Percentiles rank a stretch among this genome's conserved stretches.
These are phyloP conservation scores for Hemaris fuciformis DNA, from an alignment of 2,888 invertebrate species.

Conservation along the genomic window DNA sequence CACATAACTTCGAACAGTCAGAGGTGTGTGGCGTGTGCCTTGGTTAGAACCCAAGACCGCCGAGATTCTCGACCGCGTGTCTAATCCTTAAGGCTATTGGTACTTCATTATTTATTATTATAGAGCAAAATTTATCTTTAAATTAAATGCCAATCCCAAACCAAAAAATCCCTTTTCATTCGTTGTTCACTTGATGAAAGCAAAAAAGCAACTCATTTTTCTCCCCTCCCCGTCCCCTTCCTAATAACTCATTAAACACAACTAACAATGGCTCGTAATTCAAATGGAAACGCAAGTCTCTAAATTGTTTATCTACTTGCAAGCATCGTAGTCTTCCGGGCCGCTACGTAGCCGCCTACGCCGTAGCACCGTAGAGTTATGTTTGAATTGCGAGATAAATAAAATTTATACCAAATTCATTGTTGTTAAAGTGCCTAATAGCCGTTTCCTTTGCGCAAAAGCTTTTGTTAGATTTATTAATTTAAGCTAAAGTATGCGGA, in stretches of 20 bases:
- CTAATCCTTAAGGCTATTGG: too few species aligned
- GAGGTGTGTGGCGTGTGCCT: too few species aligned
- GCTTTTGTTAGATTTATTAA: neutral
- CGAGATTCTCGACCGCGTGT: too few species aligned
- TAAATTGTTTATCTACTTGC: constrained; percentile 44
- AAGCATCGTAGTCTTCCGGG: constrained; percentile 28
- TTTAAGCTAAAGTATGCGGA: neutral
- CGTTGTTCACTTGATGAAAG: too few species aligned
- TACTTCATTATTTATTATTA: too few species aligned
- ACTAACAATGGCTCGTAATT: constrained; percentile 32
- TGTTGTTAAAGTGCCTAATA: neutral
- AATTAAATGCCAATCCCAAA: too few species aligned
- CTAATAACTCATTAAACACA: neutral
- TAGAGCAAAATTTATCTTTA: too few species aligned
- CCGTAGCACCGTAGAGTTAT: constrained; percentile 16
- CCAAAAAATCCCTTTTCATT: too few species aligned
- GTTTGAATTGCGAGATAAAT: constrained; percentile 5
- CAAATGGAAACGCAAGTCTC: constrained; percentile 28
- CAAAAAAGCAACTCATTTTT: neutral
- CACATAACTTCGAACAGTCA: too few species aligned
- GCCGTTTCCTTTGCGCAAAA: neutral
- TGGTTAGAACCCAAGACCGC: too few species aligned
- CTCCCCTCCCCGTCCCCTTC: too few species aligned
- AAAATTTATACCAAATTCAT: constrained; percentile 4
- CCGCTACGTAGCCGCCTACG: constrained; percentile 18